phyloP scores from a whole-genome alignment of 2,888 invertebrate genomes.

The Eledone cirrhosa region DNA sequence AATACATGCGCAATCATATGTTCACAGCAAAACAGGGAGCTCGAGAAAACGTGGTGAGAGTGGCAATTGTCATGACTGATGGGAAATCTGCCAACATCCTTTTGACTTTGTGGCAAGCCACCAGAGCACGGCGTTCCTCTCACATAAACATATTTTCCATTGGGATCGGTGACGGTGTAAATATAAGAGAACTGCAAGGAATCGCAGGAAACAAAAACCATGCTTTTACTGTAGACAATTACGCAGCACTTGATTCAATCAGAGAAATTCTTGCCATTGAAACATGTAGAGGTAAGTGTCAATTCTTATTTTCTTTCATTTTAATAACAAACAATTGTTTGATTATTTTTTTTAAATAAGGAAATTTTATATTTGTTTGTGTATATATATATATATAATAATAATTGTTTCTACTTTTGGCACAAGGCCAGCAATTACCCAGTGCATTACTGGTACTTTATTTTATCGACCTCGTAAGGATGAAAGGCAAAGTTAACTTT shows the following conservation, averaged over 20 bases:
- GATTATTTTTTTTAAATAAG: too few relatives aligned
- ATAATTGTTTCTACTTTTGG: too few relatives aligned
- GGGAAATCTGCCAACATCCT: constrained; percentile 49
- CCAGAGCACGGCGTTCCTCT: constrained; percentile 43
- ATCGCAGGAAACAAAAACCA: constrained; percentile 52
- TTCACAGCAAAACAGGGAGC: constrained; percentile 43
- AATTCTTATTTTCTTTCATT: too few relatives aligned
- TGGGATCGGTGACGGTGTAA: constrained; percentile 51
- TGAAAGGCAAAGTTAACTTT: too few relatives aligned
- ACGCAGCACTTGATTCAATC: constrained; percentile 48
- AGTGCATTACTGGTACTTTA: too few relatives aligned
- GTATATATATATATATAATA: too few relatives aligned
- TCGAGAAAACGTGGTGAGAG: constrained; percentile 46
- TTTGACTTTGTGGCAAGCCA: constrained; percentile 47
- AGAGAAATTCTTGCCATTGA: constrained; percentile 49
- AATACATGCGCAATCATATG: constrained; percentile 47
- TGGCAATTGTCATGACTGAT: constrained; percentile 56
- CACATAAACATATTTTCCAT: constrained; percentile 53
- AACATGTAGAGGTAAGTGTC: constrained; percentile 47
- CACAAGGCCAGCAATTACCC: too few relatives aligned
- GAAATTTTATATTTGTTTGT: too few relatives aligned
- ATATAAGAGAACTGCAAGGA: constrained; percentile 47
- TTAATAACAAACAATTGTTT: too few relatives aligned
- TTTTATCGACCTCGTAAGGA: too few relatives aligned
- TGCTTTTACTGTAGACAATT: constrained; percentile 49